These are phyloP conservation scores for Drosophila serrata DNA, from an alignment of 1,140 invertebrate species.

Conservation along the genomic window DNA sequence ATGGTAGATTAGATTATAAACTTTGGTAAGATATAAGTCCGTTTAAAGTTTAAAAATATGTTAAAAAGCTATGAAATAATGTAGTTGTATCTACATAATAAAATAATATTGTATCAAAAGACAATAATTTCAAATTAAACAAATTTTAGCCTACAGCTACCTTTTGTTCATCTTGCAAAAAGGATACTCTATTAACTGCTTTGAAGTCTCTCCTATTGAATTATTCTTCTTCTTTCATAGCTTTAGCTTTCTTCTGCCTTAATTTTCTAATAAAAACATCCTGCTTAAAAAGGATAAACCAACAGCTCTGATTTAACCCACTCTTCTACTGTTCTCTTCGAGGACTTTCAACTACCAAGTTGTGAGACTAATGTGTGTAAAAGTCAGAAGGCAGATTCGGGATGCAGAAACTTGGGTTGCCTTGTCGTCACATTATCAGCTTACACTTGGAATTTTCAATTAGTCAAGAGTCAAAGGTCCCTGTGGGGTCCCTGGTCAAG, in stretches of 20 bases:
- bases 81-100: neutral
- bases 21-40: neutral
- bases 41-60: neutral
- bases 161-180: neutral
- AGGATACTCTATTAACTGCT: no score
- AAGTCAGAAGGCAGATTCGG: slow-evolving; percentile 26
- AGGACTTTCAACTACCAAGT: slow-evolving; percentile 14
- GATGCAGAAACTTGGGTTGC: slow-evolving; percentile 45
- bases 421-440: slow-evolving; percentile 65
- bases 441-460: slow-evolving; percentile 79
- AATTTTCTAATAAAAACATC: neutral
- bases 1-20: neutral
- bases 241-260: no score
- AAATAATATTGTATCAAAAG: neutral
- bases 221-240: no score
- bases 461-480: slow-evolving; percentile 66
- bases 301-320: slow-evolving; percentile 7
- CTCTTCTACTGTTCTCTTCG: neutral
- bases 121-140: neutral
- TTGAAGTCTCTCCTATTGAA: no score
- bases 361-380: slow-evolving; percentile 30
- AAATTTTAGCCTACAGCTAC: neutral
- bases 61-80: neutral
- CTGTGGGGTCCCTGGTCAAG: slow-evolving; percentile 59
- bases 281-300: neutral